Evolutionary conservation across 2,113 vertebrate species (phyloP).

Genomic region (Rhizomys pruinosus): DNA sequence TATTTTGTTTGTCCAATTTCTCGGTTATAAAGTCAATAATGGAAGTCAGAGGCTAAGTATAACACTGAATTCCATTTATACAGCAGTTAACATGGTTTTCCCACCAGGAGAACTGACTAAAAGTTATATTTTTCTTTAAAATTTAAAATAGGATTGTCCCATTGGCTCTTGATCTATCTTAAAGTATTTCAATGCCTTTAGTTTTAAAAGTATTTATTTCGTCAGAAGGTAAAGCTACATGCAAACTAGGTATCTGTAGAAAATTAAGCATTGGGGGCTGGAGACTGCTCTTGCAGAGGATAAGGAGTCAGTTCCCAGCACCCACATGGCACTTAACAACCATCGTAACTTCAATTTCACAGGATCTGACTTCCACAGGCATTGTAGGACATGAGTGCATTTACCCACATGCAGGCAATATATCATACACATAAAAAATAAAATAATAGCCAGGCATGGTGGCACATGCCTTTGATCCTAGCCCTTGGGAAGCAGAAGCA

Average conservation of each 20-base stretch:
- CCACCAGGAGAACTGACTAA: not conserved
- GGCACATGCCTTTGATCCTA: too few relatives aligned
- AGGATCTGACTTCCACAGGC: too few relatives aligned
- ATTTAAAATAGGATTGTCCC: conserved; percentile 27
- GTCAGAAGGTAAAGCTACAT: not conserved
- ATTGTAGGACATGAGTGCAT: too few relatives aligned
- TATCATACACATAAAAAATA: too few relatives aligned
- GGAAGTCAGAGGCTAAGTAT: not conserved
- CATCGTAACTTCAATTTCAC: too few relatives aligned
- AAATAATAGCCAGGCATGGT: too few relatives aligned
- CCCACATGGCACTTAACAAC: too few relatives aligned
- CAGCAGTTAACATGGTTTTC: not conserved
- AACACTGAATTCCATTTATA: not conserved
- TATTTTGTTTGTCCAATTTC: not conserved
- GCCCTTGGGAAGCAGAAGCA: too few relatives aligned
- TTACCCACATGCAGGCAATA: too few relatives aligned
- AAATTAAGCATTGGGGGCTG: conserved; percentile 13
- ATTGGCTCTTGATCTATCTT: not conserved
- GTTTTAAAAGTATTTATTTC: not conserved
- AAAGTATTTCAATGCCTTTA: not conserved
- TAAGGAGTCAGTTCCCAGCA: too few relatives aligned
- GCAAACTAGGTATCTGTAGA: not conserved
- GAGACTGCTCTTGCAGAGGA: too few relatives aligned
- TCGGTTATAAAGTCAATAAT: conserved; percentile 15
- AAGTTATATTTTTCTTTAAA: not conserved